A percentile compares a stretch with the other conserved stretches of the same genome.
These are phyloP conservation scores for Gonatopus flavifemur DNA, from an alignment of 1,140 invertebrate genomes.

Conservation along the genomic window DNA sequence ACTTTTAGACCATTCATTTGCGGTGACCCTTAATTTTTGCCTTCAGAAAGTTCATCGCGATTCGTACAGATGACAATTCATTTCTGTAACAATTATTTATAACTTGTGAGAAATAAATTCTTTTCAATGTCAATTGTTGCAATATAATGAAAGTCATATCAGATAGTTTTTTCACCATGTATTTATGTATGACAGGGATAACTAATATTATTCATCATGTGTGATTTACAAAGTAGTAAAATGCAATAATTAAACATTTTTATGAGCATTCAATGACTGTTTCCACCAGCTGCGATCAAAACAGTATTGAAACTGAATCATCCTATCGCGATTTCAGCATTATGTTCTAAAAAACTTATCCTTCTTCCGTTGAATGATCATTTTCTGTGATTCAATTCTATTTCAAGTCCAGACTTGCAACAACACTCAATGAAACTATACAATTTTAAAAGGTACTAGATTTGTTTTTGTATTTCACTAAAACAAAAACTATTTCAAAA, in stretches of 20 bases:
- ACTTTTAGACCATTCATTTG: neutral
- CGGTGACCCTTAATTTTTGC: neutral
- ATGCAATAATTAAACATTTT: constrained; percentile 1
- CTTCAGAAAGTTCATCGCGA: neutral
- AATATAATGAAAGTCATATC: constrained; percentile 14
- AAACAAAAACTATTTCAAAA: too few relatives aligned
- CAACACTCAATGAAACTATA: too few relatives aligned
- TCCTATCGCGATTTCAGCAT: constrained; percentile 1
- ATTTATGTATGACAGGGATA: constrained; percentile 46
- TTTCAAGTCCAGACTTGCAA: too few relatives aligned
- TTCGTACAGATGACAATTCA: neutral
- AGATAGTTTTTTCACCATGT: constrained; percentile 35
- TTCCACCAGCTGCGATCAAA: neutral
- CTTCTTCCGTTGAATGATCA: neutral
- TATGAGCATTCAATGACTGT: constrained; percentile 3
- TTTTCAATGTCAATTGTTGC: neutral
- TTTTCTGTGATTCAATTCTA: too few relatives aligned
- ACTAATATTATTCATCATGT: constrained; percentile 42
- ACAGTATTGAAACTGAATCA: neutral
- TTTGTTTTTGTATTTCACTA: too few relatives aligned
- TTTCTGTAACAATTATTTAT: neutral
- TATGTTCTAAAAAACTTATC: constrained; percentile 2
- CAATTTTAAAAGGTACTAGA: too few relatives aligned
- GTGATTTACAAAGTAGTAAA: neutral
- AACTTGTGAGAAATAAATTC: neutral